Evolutionary conservation across 2,888 invertebrate species (phyloP).

Genomic region (Anthrax anthrax): DNA sequence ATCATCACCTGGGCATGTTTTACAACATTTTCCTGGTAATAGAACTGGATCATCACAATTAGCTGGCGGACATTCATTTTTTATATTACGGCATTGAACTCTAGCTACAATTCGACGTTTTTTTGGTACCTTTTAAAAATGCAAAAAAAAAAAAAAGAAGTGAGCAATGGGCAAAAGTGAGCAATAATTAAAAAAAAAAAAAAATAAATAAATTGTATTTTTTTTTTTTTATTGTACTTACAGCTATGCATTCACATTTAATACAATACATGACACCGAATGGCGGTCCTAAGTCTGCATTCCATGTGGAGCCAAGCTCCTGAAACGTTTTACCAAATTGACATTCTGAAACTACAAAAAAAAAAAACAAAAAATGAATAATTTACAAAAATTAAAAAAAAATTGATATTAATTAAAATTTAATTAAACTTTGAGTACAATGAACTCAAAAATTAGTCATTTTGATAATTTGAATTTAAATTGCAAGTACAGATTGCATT

Average conservation of each 20-base stretch:
- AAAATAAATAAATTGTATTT: background rate
- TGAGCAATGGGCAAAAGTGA: background rate
- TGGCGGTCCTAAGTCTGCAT: conserved; percentile 82
- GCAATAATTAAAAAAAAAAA: background rate
- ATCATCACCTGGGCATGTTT: conserved; percentile 71
- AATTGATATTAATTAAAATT: too few relatives aligned
- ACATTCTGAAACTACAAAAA: conserved; percentile 65
- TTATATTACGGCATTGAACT: conserved; percentile 81
- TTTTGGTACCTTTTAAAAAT: conserved; percentile 55
- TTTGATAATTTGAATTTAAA: too few relatives aligned
- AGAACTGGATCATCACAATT: conserved; percentile 75
- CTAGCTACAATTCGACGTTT: conserved; percentile 77
- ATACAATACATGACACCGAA: conserved; percentile 92
- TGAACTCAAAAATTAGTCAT: too few relatives aligned
- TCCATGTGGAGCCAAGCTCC: conserved; percentile 83
- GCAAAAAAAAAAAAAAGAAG: too few relatives aligned
- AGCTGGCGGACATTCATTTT: conserved; percentile 80
- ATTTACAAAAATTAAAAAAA: background rate
- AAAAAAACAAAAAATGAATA: conserved; percentile 8
- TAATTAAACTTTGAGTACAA: too few relatives aligned
- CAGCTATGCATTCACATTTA: conserved; percentile 87
- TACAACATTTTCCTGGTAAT: conserved; percentile 78
- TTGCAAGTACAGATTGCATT: too few relatives aligned
- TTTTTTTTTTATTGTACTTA: conserved; percentile 60
- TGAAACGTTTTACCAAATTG: conserved; percentile 76